Base-by-base conservation (phyloP, 2,888 invertebrate species). In the Apodemia duryi region DNA sequence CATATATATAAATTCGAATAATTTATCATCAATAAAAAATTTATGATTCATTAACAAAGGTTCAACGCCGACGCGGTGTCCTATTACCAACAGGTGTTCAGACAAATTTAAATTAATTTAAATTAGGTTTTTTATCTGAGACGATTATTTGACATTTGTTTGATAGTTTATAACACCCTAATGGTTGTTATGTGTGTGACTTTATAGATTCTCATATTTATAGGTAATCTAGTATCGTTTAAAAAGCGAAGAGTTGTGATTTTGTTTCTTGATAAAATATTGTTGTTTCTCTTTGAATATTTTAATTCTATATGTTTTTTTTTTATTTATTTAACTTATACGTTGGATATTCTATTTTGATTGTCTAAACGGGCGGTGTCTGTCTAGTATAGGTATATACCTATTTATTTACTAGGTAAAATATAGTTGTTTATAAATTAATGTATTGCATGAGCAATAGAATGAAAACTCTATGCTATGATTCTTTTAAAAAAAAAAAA, bases 41-140 rank as follows among this genome's bases (percentile, higher is more conserved):
- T 68, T 60, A 65, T 65, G 32, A 61, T 52, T 61, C 66, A 68
- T 70, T 66, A 51, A 67, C 67, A 35, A 51, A 41, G 65, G 63
- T 64, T 63, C 71, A 67, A 67, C 68, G 66, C 29, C 62, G 64
- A 21, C 21, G 71, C 67, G 70, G 74, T 78, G 71, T 85, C 80
- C 62, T 3, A 68, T 85, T 80, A 73, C 84, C 63, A 69, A 76
- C 83, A 84, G 83, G 83, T 84, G 83, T 80, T 72, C 75, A 65
- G 21, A 57, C 61, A 65, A 70, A 75, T 70, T 73, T 68, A 72
- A 76, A 79, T 77, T 13, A 71, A 75, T 70, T 73, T 68, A 72
- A 76, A 79, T 77, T 13, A 52, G 21, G 57, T 61, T 65, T 68
- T 65, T 65, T 51, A 60, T 62, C 60, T 60, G 60, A 13, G 60